Base-by-base conservation (phyloP, 2,113 vertebrate genomes). In the Octodon degus region DNA sequence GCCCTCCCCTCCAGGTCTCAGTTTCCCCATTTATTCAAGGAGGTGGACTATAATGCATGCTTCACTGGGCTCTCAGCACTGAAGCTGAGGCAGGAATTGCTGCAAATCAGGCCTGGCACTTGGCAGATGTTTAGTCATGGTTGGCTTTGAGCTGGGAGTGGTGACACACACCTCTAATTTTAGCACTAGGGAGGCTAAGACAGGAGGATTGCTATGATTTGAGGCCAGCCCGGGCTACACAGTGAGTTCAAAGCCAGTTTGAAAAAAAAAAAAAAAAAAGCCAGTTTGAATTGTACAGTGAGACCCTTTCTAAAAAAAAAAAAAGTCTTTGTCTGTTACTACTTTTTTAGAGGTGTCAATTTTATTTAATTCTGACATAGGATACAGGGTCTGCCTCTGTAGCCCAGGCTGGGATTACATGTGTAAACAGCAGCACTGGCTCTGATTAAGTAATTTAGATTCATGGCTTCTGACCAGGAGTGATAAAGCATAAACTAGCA, bases 31-130 rank as follows among this genome's bases (percentile, higher is more conserved):
- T 13, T 67, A 32, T 0, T 12, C n/a, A 53, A 32, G 0, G n/a
- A 47, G 63, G 34, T 30, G 4, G 40, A 53, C 6, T 12, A 0
- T 0, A 12, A 24, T 0, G 0, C 17, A 20, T 2, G 0, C 7
- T 8, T 9, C 7, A 20, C 4, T 2, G 40, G 68, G 30, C 58
- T 37, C 87, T 0, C 16, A 25, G 13, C 43, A 50, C 20, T 53
- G 67, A 22, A 65, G 55, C 77, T 34, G 12, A 22, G 3, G 34
- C 2, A 7, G 0, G 13, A n/a, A 25, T 5, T 19, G 7, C 62
- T 68, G 1, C 22, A 27, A 34, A 40, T 4, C 5, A 58, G 63
- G 58, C 22, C 25, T 43, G n/a, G 32, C 4, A 3, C 17, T 12
- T 24, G 4, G 58, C 68, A 19, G 17, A 40, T 0, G 2, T n/a